Evolutionary conservation across 2,113 vertebrate genomes (phyloP).

Genomic region (Podilymbus podiceps): DNA sequence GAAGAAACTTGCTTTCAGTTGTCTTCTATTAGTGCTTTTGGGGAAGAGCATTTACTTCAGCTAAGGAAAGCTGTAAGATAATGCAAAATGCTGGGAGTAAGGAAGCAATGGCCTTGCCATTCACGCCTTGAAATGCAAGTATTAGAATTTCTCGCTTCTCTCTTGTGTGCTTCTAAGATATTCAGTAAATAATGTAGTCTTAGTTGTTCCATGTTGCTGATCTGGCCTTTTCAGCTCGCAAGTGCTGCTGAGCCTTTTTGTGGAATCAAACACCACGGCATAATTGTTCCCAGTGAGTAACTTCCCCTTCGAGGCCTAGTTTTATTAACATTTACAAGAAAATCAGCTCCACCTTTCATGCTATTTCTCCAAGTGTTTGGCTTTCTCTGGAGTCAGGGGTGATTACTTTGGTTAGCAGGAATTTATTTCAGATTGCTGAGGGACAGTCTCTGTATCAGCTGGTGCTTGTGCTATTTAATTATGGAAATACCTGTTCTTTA

Average conservation of each 20-base stretch:
- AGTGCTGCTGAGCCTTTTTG: neutral
- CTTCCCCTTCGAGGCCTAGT: neutral
- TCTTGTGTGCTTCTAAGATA: neutral
- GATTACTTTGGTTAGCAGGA: neutral
- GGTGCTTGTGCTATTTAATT: neutral
- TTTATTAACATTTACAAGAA: neutral
- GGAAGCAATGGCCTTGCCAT: neutral
- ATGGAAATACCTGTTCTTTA: neutral
- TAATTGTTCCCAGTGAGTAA: neutral
- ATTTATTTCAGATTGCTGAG: neutral
- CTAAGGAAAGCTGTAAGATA: neutral
- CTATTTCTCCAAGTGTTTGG: neutral
- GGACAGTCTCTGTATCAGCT: neutral
- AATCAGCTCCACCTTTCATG: neutral
- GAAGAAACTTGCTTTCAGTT: neutral
- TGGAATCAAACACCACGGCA: too few species aligned
- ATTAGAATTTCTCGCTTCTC: neutral
- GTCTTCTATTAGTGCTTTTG: neutral
- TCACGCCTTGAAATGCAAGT: neutral
- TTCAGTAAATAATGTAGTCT: neutral
- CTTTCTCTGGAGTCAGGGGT: neutral
- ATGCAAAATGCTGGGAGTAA: neutral
- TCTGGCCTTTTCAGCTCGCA: neutral
- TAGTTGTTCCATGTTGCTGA: neutral
- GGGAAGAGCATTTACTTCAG: neutral